Base-by-base conservation (phyloP, 2,797 vertebrate species). In the Scolopax rusticola region DNA sequence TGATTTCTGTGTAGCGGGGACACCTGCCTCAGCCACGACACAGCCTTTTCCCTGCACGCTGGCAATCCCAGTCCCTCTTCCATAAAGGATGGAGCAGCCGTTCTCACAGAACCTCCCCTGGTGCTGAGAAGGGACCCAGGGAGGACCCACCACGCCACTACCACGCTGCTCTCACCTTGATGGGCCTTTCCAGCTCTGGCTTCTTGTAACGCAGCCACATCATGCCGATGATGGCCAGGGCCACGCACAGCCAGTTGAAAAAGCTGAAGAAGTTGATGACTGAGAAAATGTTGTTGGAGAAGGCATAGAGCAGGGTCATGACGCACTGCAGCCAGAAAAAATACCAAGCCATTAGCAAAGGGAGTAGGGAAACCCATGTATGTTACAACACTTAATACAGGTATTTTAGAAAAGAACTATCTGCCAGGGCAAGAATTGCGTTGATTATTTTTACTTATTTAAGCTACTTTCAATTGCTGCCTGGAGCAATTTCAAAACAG, bases 231-330 rank as follows among this genome's bases (percentile, higher is more conserved):
- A 99, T 99, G 11, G 99, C 99, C 98, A 99, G 93, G 50, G 99
- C 99, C 87, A 99, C 99, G 5, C 99, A 99, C 20, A 99, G 99
- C 99, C 99, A 99, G 98, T 99, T 99, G 97, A 99, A 99, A 98
- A 99, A 99, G 98, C 99, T 99, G 98, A 99, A 99, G 99, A 99
- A 99, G 98, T 99, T 99, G 94, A 99, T 99, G 97, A 99, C 99
- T 6, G 99, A 99, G 98, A 98, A 99, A 90, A 99, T 99, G 97
- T 99, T 98, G 2, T 98, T 98, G 97, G 99, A 99, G 98, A 99
- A 99, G 93, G 99, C 99, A 6, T 99, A 99, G 23, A 99, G 98
- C 91, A 99, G 98, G 9, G 99, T 99, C 99, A 99, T 99, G 96
- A 98, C 0, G 57, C 99, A 99, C 99, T 99, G 98, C 3, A 64